Evolutionary conservation across 2,113 vertebrate genomes (phyloP), one percentile per base, ranked within the genome.

Genomic region (Chrysemys picta): DNA sequence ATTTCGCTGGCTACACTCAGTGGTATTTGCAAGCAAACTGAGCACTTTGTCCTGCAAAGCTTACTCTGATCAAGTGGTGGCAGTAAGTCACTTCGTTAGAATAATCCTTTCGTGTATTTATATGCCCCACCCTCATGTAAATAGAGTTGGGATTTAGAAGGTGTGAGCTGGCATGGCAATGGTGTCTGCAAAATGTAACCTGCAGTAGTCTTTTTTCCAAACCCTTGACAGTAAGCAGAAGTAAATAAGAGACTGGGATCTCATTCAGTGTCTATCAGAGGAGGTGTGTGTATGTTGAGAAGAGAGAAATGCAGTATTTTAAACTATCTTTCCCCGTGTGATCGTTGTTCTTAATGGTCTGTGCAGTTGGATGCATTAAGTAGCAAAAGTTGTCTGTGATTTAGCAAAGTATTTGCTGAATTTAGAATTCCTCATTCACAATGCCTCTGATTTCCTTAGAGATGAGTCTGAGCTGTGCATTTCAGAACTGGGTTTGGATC

Each of bases 221-320:
- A 95, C 87, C 1, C 84, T 93, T 96, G 97, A 93, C 97, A 96
- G 93, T 76, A 93, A 96, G 97, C 96, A 96, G 96, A 92, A 93
- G 93, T 25, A 54, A 57, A 80, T 88, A 16, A 49, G 94, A 87
- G 79, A 86, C 94, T 94, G 97, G 89, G 95, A 94, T 91, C 93
- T 82, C 91, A 78, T 88, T 94, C 91, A 91, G 89, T 97, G 62
- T 88, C 94, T 83, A 89, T 12, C 89, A 96, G 86, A 79, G 93
- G 87, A 47, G 57, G 59, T 35, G 56, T 56, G 93, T 95, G 92
- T 92, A 90, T 10, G 94, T 59, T 52, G 95, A 97, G 94, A 90
- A 89, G 24, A 80, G 85, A 86, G 76, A 24, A 89, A 59, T 72
- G 94, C 4, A 2, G 69, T 31, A 57, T 35, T 50, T 85, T 50